Evolutionary conservation across 2,113 vertebrate genomes (phyloP), one percentile per base, ranked within the genome.

Genomic region (Heliornis fulica): DNA sequence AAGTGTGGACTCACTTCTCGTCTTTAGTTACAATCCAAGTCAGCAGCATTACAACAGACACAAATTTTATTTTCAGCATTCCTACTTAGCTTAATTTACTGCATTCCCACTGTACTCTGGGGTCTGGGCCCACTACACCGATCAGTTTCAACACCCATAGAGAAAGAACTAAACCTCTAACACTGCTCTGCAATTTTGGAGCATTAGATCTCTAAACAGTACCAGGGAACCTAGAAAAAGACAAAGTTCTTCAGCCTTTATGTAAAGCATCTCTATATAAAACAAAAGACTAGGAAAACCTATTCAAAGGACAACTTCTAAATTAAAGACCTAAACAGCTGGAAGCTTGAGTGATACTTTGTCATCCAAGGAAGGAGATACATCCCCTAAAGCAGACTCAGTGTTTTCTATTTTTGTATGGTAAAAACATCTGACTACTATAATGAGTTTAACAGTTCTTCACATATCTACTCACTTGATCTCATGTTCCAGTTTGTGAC

Each of bases 401-500:
- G 11, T 70, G 70, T 59, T 61, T 83, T 32, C 20, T 53, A 19
- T 64, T 86, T 77, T 79, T 43, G 6, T 28, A 29, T 7, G 15
- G 28, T 46, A 81, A 83, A 88, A 93, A 50, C 46, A 65, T 5
- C 78, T 72, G 46, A 29, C 12, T 63, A 32, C 28, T 83, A 9
- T 50, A 83, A 83, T 77, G 45, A 93, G 19, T 34, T 74, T 75
- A 86, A 83, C 94, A 5, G 2, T 78, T 92, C 82, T 83, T 74
- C 86, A 57, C 74, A 5, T 20, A 95, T 90, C 50, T 66, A 18
- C 71, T 84, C 64, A 26, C 19, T 43, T 93, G 18, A 91, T 78
- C 90, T 96, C 87, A 6, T 9, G 19, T 34, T 75, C 80, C 75
- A 23, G 70, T 92, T 96, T 96, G 70, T 94, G 83, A 90, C 94